These are phyloP conservation scores for Xyrauchen texanus DNA, from an alignment of 2,113 vertebrate species.

Conservation along the genomic window DNA sequence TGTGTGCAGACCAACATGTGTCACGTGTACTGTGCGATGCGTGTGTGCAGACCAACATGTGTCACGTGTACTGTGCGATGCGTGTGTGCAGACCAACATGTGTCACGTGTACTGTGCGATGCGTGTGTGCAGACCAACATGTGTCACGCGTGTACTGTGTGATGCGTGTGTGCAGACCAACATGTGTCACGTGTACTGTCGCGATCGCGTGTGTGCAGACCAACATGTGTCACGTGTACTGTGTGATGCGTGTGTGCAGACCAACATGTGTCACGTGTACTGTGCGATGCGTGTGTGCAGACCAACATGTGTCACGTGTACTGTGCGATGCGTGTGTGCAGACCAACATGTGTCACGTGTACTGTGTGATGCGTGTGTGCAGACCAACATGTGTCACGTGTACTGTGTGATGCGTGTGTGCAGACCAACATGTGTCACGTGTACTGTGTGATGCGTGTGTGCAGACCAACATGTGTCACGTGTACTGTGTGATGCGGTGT, in stretches of 20 bases:
- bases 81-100: conserved; percentile 64
- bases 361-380: conserved; percentile 18
- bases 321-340: conserved; percentile 56
- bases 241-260: conserved; percentile 64
- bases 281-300: conserved; percentile 64
- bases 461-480: conserved; percentile 62
- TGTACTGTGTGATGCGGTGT: neutral
- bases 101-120: no score
- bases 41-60: conserved; percentile 64
- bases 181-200: no score
- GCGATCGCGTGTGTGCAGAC: conserved; percentile 65
- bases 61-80: no score
- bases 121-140: conserved; percentile 64
- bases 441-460: neutral
- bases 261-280: no score
- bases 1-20: conserved; percentile 64
- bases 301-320: no score
- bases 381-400: conserved; percentile 60
- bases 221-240: no score
- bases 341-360: conserved; percentile 45
- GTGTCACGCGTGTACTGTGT: no score
- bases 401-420: neutral
- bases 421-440: conserved; percentile 63
- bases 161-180: conserved; percentile 64
- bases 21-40: no score